A percentile compares a stretch with the other conserved stretches of the same genome.
These are phyloP conservation scores for Brachionus rubens DNA, from an alignment of 1,140 invertebrate species.

Conservation along the genomic window DNA sequence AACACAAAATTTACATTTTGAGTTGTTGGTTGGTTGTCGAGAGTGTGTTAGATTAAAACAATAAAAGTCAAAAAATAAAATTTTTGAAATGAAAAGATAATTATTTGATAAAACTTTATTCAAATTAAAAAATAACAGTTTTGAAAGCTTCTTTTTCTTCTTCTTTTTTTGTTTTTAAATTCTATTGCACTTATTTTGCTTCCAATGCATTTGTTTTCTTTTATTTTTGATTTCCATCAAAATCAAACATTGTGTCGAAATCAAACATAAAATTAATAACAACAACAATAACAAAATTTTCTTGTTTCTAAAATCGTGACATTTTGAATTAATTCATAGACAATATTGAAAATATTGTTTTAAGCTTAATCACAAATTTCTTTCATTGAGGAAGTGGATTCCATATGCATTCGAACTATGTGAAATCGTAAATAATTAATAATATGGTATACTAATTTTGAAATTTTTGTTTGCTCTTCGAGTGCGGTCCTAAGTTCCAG, in stretches of 20 bases:
- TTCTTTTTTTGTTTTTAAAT: no score
- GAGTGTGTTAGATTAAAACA: slow-evolving; percentile 28
- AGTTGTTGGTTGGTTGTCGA: no score
- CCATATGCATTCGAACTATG: neutral
- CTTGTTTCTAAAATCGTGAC: slow-evolving; percentile 17
- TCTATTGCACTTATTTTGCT: no score
- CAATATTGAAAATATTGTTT: neutral
- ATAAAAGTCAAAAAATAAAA: slow-evolving; percentile 9
- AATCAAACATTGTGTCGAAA: neutral
- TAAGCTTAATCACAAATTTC: no score
- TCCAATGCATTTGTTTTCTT: no score
- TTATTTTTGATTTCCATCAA: neutral
- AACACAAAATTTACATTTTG: slow-evolving; percentile 24
- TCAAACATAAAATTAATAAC: slow-evolving; percentile 33
- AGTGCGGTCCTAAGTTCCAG: no score
- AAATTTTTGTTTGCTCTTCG: no score
- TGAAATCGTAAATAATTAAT: neutral
- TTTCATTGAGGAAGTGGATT: no score
- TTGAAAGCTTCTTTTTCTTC: no score
- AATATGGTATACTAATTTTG: neutral
- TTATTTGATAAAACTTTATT: slow-evolving; percentile 11
- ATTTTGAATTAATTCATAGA: slow-evolving; percentile 1
- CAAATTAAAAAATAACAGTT: slow-evolving; percentile 31
- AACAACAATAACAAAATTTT: neutral
- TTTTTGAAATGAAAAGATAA: slow-evolving; percentile 29